Evolutionary conservation across 2,113 vertebrate species (phyloP), one percentile per base, ranked within the genome.

Genomic region (Macquaria australasica): DNA sequence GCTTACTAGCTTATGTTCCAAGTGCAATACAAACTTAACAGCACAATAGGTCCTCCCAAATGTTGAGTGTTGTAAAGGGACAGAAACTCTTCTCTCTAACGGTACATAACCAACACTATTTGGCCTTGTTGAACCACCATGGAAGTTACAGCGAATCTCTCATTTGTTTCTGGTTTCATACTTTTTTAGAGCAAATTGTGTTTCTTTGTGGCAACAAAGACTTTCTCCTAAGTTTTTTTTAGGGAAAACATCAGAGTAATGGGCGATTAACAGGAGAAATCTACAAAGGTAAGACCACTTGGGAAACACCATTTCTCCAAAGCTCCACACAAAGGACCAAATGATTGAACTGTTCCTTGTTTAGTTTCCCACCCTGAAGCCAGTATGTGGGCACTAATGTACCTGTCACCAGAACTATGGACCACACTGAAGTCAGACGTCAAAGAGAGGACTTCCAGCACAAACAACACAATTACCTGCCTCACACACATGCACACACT

Each of bases 361-460:
- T 92, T 91, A 25, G 80, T 85, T 86, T 90, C 72, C 78, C 87
- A 82, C 39, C 78, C 68, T 43, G 75, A 34, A 88, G 81, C 81
- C 45, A 62, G 41, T 18, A 64, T 74, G 83, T 68, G 81, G 77
- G 53, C 67, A 69, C 84, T 87, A 84, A 92, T 88, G 82, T 86
- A 84, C 72, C 84, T 88, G 87, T 92, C 89, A 87, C 20, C 55
- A 63, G 41, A 73, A 67, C 86, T 66, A 43, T 62, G 77, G 90
- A 90, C 86, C 77, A 87, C 82, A 83, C 64, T 21, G 86, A 79
- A 76, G 87, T 16, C 51, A 41, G 48, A 72, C 50, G 79, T 88
- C 81, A 78, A 81, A 63, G 60, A 76, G 34, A 69, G 15, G 43
- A 79, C 72, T 73, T 73, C 37, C n/a, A 51, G 67, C 58, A 53